Base-by-base conservation (phyloP, 2,888 invertebrate species). In the Helleia helle region DNA sequence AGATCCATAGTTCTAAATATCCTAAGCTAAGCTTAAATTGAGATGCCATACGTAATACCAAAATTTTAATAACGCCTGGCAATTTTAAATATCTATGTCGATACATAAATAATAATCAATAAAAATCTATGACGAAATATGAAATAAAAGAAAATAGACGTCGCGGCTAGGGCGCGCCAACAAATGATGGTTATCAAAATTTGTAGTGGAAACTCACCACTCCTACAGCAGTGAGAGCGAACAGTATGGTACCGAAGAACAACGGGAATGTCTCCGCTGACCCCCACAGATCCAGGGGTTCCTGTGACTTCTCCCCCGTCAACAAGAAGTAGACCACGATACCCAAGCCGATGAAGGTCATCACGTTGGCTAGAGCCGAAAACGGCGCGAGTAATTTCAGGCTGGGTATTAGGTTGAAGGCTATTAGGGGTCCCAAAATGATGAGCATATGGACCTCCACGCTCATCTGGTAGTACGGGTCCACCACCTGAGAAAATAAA, bases 201-300 rank as follows among this genome's bases (percentile, higher is more conserved):
- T n/a, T n/a, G 42, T 9, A 14, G 12, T 38, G 12, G n/a, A 2
- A 12, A 71, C 91, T 87, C 62, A 92, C 92, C 74, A 92, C 91
- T 13, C 92, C 92, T 22, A 92, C 91, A 1, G 92, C 92, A 54
- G 92, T 97, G 54, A 97, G 87, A 0, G 97, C 94, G 71, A 96
- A 97, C 42, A 97, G 85, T 1, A 94, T 93, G 0, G 96, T 96
- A 1, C 97, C 96, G 62, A 96, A 94, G 66, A 91, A 96, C 8
- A 96, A 74, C 0, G 95, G 93, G 59, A 91, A 89, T 3, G 65
- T 59, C n/a, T 42, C 41, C 0, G 55, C 17, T 0, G 74, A 67
- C 2, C 76, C 76, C 71, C 71, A 73, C 3, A 69, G 55, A 85
- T 87, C 61, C 37, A 77, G 56, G 2, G 86, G 62, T 0, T 87